Evolutionary conservation across 2,888 invertebrate genomes (phyloP).

Genomic region (Drosophila macrospina): DNA sequence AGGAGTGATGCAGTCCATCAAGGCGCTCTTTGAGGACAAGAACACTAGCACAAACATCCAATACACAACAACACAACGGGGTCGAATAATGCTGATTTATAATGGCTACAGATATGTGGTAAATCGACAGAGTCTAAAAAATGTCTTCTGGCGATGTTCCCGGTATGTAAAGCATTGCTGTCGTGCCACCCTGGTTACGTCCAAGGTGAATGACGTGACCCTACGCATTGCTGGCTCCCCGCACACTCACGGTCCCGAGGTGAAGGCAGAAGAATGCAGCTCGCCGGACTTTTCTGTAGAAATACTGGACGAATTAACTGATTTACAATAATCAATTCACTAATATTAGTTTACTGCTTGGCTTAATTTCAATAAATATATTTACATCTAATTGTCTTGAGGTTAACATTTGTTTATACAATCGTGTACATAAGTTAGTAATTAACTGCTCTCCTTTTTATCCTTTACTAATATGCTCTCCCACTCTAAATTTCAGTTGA

Average conservation of each 20-base stretch:
- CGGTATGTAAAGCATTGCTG: slow-evolving; percentile 85
- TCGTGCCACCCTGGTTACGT: slow-evolving; percentile 84
- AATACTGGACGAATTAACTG: slow-evolving; percentile 79
- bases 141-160: slow-evolving; percentile 85
- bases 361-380: slow-evolving; percentile 50
- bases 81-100: slow-evolving; percentile 85
- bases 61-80: slow-evolving; percentile 85
- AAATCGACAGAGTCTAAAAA: slow-evolving; percentile 85
- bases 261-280: slow-evolving; percentile 72
- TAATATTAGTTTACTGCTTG: slow-evolving; percentile 31
- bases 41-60: slow-evolving; percentile 81
- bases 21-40: slow-evolving; percentile 81
- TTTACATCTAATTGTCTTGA: slow-evolving; percentile 17
- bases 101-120: slow-evolving; percentile 85
- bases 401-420: slow-evolving; percentile 22
- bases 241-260: slow-evolving; percentile 84
- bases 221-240: slow-evolving; percentile 84
- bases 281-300: slow-evolving; percentile 80
- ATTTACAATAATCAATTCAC: slow-evolving; percentile 52
- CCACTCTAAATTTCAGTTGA: slow-evolving; percentile 53
- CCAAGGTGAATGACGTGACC: slow-evolving; percentile 82
- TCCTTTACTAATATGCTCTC: slow-evolving; percentile 35
- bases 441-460: not conserved
- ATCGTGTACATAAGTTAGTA: slow-evolving; percentile 8
- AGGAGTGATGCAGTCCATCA: slow-evolving; percentile 72